Percentiles rank a stretch among this genome's conserved stretches.
These are phyloP conservation scores for Gonatopus flavifemur DNA, from an alignment of 1,140 invertebrate genomes.

Conservation along the genomic window DNA sequence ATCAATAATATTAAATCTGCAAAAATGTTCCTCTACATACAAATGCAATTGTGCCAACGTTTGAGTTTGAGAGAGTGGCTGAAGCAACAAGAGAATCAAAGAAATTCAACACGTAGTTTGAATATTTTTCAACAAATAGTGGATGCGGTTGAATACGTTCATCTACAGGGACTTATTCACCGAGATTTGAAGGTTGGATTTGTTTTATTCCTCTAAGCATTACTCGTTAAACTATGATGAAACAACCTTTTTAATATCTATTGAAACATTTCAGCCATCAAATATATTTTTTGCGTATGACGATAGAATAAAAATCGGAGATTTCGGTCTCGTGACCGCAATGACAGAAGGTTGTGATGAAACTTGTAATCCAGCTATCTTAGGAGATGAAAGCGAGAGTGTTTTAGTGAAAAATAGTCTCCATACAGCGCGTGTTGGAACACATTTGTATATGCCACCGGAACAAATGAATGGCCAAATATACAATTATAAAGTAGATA, in stretches of 20 bases:
- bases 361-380: slow-evolving; percentile 35
- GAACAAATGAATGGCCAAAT: slow-evolving; percentile 80
- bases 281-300: slow-evolving; percentile 95
- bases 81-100: slow-evolving; percentile 50
- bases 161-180: slow-evolving; percentile 88
- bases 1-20: slow-evolving; percentile 29
- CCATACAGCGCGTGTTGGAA: slow-evolving; percentile 79
- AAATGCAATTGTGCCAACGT: slow-evolving; percentile 93
- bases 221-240: neutral
- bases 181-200: slow-evolving; percentile 84
- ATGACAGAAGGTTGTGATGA: slow-evolving; percentile 68
- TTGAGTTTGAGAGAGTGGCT: slow-evolving; percentile 93
- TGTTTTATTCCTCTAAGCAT: too few species aligned
- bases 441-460: slow-evolving; percentile 95
- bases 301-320: slow-evolving; percentile 90
- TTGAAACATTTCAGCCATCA: slow-evolving; percentile 73
- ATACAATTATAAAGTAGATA: slow-evolving; percentile 95
- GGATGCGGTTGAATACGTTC: slow-evolving; percentile 92
- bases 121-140: slow-evolving; percentile 91
- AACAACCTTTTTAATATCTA: slow-evolving; percentile 10
- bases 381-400: slow-evolving; percentile 29
- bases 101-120: slow-evolving; percentile 62
- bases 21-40: slow-evolving; percentile 87
- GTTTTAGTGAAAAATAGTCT: slow-evolving; percentile 28
- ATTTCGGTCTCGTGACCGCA: slow-evolving; percentile 93